Evolutionary conservation across 1,140 invertebrate species (phyloP), one percentile per base, ranked within the genome.

Genomic region (Psilanteris sp.): DNA sequence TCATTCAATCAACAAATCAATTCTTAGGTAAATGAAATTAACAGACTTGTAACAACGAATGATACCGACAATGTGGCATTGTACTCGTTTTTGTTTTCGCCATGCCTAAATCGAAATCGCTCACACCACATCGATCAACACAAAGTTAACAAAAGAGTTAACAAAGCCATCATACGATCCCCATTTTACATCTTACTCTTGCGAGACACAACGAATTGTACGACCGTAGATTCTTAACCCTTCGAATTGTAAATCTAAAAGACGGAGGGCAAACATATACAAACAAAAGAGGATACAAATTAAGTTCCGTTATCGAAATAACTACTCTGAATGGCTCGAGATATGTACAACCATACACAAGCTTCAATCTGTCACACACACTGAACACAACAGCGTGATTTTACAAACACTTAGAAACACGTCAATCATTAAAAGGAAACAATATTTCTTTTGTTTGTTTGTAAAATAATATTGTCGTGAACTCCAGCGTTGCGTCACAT

Each of bases 311-410:
- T 24, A 8, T 15, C 32, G 6, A 14, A 36, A 36, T 9, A n/a
- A 36, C 50, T 36, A 5, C 18, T 20, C 20, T 36, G 31, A 41
- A 41, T 43, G 36, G 36, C 52, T 55, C 37, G 34, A 62, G 43
- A 48, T 13, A 48, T 37, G 14, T 37, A 62, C 27, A 59, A 43
- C 11, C 32, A 4, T 7, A 43, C 24, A 59, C 36, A 22, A 31
- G 14, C 52, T 46, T 61, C 61, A 74, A 64, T 61, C 77, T 79
- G 80, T 83, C 81, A 83, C 80, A 83, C 81, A 83, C 82, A 83
- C 82, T 81, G 80, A 84, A 84, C 80, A 83, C 80, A 81, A 83
- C 81, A 83, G 80, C 80, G 11, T 18, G 20, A 54, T 1, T 7
- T 9, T 31, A 8, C 73, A 59, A 68, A 64, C 52, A 20, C 61